Conservation (phyloP, 2,113 vertebrate species). For the Anser cygnoides region DNA sequence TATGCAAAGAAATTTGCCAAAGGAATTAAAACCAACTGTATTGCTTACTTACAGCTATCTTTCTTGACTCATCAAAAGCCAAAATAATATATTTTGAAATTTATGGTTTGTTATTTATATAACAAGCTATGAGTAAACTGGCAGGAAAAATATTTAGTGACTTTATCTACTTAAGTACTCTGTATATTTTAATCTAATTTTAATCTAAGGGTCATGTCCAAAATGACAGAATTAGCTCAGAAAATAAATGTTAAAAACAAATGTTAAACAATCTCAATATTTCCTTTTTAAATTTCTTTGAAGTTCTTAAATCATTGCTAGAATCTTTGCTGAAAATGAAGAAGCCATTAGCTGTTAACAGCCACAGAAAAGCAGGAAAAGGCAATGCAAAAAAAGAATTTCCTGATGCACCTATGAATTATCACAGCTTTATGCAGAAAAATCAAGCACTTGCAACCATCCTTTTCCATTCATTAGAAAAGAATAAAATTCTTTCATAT, state of each 20-base stretch:
- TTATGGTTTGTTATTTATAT: background rate
- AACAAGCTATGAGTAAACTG: background rate
- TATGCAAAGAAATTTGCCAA: background rate
- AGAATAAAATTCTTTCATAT: background rate
- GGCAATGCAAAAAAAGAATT: background rate
- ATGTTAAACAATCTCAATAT: background rate
- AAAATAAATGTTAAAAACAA: background rate
- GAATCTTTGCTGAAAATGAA: background rate
- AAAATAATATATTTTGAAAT: background rate
- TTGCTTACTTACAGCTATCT: background rate
- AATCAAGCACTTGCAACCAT: background rate
- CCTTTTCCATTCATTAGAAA: background rate
- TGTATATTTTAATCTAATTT: background rate
- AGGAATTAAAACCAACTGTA: background rate
- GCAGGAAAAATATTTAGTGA: background rate
- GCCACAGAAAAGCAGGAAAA: background rate
- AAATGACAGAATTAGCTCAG: background rate
- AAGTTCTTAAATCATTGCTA: background rate
- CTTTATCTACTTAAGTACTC: background rate
- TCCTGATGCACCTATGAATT: background rate
- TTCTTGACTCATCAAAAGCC: background rate
- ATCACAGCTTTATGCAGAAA: background rate
- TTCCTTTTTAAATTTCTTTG: background rate
- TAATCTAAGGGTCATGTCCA: background rate
- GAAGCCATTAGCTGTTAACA: background rate